These are phyloP conservation scores for Shinisaurus crocodilurus DNA, from an alignment of 2,113 vertebrate genomes.

Conservation along the genomic window DNA sequence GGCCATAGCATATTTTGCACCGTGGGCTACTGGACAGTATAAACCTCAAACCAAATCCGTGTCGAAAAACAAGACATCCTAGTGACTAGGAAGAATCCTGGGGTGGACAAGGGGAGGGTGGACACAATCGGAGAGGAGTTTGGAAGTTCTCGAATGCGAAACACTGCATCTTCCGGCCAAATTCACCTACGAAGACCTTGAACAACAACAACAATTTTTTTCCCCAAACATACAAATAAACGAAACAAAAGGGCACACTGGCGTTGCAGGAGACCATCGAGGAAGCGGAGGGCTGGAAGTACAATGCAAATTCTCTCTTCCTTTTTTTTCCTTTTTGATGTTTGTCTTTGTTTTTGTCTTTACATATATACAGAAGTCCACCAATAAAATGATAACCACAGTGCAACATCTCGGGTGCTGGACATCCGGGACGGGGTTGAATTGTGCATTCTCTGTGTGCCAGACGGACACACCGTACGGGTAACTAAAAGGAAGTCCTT, in stretches of 20 bases:
- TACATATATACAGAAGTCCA: slow-evolving; percentile 77
- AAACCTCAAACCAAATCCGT: slow-evolving; percentile 30
- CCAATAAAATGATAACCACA: slow-evolving; percentile 70
- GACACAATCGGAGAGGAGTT: fast-evolving
- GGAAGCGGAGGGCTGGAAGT: slow-evolving; percentile 43
- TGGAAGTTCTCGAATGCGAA: slow-evolving; percentile 32
- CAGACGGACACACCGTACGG: slow-evolving; percentile 13
- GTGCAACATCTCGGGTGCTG: slow-evolving; percentile 67
- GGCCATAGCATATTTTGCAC: neutral
- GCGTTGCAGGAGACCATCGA: slow-evolving; percentile 54
- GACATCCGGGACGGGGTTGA: slow-evolving; percentile 61
- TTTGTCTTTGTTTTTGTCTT: slow-evolving; percentile 50
- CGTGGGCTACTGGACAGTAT: neutral
- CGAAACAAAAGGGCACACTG: slow-evolving; percentile 32
- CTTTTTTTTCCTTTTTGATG: neutral
- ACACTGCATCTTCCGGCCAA: slow-evolving; percentile 13
- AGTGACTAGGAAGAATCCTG: neutral
- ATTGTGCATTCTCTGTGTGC: slow-evolving; percentile 64
- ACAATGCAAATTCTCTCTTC: slow-evolving; percentile 59
- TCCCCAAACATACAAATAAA: neutral
- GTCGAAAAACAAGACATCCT: slow-evolving; percentile 3
- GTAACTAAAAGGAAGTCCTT: slow-evolving; percentile 43
- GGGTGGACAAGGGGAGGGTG: neutral
- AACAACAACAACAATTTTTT: slow-evolving; percentile 56
- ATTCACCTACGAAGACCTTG: slow-evolving; percentile 50